Conservation (phyloP, 2,113 vertebrate genomes). For the Colius striatus region DNA sequence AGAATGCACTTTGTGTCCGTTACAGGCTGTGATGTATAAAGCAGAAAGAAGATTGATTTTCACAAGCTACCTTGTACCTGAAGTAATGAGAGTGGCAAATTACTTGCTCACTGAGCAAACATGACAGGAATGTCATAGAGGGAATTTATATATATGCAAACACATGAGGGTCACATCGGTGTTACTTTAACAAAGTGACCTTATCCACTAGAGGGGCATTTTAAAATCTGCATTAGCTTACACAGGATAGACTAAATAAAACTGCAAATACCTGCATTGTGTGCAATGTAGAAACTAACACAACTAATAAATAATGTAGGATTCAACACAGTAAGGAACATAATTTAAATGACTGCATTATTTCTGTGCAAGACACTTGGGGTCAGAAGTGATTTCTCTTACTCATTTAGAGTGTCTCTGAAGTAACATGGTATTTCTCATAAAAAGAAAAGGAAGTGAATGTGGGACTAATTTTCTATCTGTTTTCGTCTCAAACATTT, state of each 20-base stretch:
- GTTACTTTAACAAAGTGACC: slow-evolving; percentile 66
- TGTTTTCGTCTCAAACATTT: slow-evolving; percentile 56
- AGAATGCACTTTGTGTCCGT: slow-evolving; percentile 36
- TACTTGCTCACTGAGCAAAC: slow-evolving; percentile 76
- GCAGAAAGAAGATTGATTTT: slow-evolving; percentile 76
- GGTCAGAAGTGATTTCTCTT: slow-evolving; percentile 48
- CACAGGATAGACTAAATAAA: slow-evolving; percentile 22
- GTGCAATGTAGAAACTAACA: slow-evolving; percentile 11
- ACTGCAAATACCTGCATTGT: slow-evolving; percentile 8
- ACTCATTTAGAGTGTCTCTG: slow-evolving; percentile 54
- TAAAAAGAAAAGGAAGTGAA: slow-evolving; percentile 53
- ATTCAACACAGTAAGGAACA: slow-evolving; percentile 21
- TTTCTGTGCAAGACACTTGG: slow-evolving; percentile 58
- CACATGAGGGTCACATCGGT: slow-evolving; percentile 5
- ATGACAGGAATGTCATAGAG: slow-evolving; percentile 73
- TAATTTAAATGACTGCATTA: slow-evolving; percentile 62
- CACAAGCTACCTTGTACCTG: slow-evolving; percentile 65
- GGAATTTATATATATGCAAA: slow-evolving; percentile 77
- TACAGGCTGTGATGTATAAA: slow-evolving; percentile 70
- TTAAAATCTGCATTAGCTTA: slow-evolving; percentile 46
- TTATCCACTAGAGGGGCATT: slow-evolving; percentile 37
- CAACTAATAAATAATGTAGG: slow-evolving; percentile 73
- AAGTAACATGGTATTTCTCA: slow-evolving; percentile 44
- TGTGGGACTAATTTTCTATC: slow-evolving; percentile 21
- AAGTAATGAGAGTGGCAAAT: slow-evolving; percentile 76